Base-by-base conservation (phyloP, 2,888 invertebrate genomes). In the Therioaphis trifolii region DNA sequence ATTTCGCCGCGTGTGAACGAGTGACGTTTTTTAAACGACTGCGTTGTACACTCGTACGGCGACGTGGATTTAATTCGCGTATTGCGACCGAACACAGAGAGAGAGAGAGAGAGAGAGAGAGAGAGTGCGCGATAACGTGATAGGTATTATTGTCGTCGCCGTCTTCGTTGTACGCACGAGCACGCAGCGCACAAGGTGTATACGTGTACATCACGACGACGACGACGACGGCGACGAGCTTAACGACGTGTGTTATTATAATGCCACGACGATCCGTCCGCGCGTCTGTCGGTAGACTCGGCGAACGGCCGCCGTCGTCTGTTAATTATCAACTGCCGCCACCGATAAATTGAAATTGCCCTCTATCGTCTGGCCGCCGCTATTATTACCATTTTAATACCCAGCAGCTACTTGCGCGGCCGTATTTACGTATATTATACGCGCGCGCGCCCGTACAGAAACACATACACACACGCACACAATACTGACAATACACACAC, bases 261-360 rank as follows among this genome's bases (percentile, higher is more conserved):
- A 21, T 46, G 12, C 46, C 2, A 46, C 46, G 46, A 46, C 46
- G 14, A 15, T 21, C 1, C 58, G 58, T 7, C 58, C 27, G 5
- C 27, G 27, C 29, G 27, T n/a, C 15, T 5, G 15, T 35, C 29
- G 18, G 66, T 29, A 29, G 68, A 68, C 68, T n/a, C 46, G 43
- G 58, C 27, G 43, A 61, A 46, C 43, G 43, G 18, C 58, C n/a
- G 55, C 21, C 79, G 69, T 72, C 80, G 46, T 80, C 46, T 58
- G 80, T 71, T 80, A 80, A 80, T 80, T 80, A 80, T 58, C 43
- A 61, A 58, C 58, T 29, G 55, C 55, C 69, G 69, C 71, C 68
- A 43, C 71, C 71, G 80, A 72, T 80, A 69, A 80, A 80, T 80
- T 80, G 80, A 80, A 80, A 80, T 80, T 61, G 71, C 71, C 43